Base-by-base conservation (phyloP, 2,113 vertebrate species). In the Microcebus murinus region DNA sequence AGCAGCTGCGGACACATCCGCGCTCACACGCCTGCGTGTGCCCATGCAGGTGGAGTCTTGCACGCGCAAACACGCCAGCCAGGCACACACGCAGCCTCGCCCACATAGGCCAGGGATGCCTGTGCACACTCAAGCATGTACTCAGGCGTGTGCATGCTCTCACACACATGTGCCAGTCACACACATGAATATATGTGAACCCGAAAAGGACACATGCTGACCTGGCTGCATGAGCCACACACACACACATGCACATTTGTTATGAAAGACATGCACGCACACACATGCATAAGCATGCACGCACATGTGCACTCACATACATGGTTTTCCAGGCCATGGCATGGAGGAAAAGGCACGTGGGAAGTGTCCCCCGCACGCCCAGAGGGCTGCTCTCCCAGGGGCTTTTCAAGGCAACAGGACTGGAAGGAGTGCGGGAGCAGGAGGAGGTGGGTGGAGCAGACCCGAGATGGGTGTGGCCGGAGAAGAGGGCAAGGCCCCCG, bases 41-140 rank as follows among this genome's bases (percentile, higher is more conserved):
- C 36, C 68, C 68, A 0, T 0, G 0, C 21, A 11, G 74, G 68
- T 2, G 70, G 71, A 17, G 29, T 0, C 14, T 0, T 4, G 0
- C 45, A 2, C 61, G 2, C 0, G 3, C 17, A 21, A 1, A 21
- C 17, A 1, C 0, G 1, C 12, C 0, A 11, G 29, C 34, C 52
- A 7, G 11, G 50, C n/a, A 3, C 4, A 2, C 0, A 0, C 17
- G 10, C 50, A 15, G 9, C 36, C 73, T 29, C 31, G 5, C n/a
- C 48, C 71, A 0, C 15, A 0, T 0, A 0, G 20, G 14, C 42
- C 4, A 48, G 65, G 15, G 59, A 6, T 8, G 3, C 45, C 67
- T 13, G 12, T 34, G 55, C 52, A 7, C 0, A 7, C 0, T 0
- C 0, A 31, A 45, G 8, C 3, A 34, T 4, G 2, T 20, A 50